phyloP scores from a whole-genome alignment of 2,888 invertebrate species.

The Melanotus villosus region DNA sequence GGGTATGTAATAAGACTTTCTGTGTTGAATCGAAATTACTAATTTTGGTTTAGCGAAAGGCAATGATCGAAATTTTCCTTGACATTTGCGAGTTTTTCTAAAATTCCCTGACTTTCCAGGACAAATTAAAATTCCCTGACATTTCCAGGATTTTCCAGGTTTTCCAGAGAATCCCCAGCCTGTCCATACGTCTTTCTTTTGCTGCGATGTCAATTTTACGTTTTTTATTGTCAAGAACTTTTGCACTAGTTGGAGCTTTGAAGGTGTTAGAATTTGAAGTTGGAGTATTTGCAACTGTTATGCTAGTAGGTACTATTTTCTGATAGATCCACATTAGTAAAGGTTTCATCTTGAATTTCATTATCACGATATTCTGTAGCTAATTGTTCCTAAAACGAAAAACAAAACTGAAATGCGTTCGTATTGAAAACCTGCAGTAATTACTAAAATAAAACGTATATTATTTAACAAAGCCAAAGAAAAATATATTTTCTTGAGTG shows the following conservation, averaged over 20 bases:
- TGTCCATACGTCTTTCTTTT: slow-evolving; percentile 23
- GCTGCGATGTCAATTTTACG: neutral
- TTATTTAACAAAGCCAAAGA: too few species aligned
- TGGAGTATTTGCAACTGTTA: neutral
- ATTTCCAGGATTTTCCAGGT: too few species aligned
- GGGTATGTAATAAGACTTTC: too few species aligned
- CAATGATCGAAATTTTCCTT: too few species aligned
- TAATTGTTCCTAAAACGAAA: slow-evolving; percentile 1
- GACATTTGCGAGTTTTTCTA: too few species aligned
- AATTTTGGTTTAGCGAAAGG: too few species aligned
- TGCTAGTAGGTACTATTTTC: slow-evolving; percentile 4
- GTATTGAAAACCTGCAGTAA: neutral
- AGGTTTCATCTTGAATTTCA: neutral
- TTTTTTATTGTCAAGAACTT: neutral
- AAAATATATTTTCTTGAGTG: too few species aligned
- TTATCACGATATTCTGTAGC: neutral
- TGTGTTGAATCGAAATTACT: too few species aligned
- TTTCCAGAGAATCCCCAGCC: too few species aligned
- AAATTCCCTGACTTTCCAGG: too few species aligned
- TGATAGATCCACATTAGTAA: neutral
- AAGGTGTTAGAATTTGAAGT: neutral
- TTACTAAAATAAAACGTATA: slow-evolving; percentile 1
- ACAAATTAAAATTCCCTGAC: too few species aligned
- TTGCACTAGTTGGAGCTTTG: neutral
- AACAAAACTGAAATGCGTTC: neutral